Evolutionary conservation across 2,888 invertebrate genomes (phyloP).

Genomic region (Oegoconia quadripuncta): DNA sequence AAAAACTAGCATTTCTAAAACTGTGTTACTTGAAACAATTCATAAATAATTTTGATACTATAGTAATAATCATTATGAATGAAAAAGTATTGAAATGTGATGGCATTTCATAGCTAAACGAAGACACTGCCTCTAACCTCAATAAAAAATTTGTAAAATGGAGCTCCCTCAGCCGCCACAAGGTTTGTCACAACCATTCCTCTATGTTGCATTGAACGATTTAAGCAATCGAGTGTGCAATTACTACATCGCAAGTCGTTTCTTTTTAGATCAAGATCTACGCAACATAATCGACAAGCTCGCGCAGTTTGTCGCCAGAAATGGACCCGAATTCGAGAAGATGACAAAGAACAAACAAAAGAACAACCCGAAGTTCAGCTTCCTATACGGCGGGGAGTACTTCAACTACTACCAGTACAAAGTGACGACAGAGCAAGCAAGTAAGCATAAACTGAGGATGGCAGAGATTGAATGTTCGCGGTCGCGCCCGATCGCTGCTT

Average conservation of each 20-base stretch:
- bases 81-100: not conserved
- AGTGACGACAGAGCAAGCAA: conserved; percentile 96
- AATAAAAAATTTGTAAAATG: conserved; percentile 54
- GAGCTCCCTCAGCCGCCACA: conserved; percentile 80
- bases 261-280: conserved; percentile 89
- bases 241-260: not conserved
- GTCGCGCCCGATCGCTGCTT: conserved; percentile 58
- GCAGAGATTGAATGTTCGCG: conserved; percentile 52
- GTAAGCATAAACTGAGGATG: conserved; percentile 81
- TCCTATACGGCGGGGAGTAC: conserved; percentile 97
- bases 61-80: too few species aligned
- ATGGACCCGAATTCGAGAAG: conserved; percentile 99
- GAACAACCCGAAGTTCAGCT: conserved; percentile 98
- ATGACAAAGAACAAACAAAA: conserved; percentile 99
- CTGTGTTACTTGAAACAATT: too few species aligned
- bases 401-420: conserved; percentile 98
- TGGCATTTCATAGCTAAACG: conserved; percentile 2
- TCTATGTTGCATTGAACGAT: not conserved
- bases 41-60: too few species aligned
- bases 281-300: conserved; percentile 99
- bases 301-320: conserved; percentile 98
- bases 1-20: too few species aligned
- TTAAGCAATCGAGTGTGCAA: not conserved
- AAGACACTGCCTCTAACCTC: conserved; percentile 46
- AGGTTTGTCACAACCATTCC: conserved; percentile 58